Evolutionary conservation across 2,888 invertebrate species (phyloP).

Genomic region (Tuta absoluta): DNA sequence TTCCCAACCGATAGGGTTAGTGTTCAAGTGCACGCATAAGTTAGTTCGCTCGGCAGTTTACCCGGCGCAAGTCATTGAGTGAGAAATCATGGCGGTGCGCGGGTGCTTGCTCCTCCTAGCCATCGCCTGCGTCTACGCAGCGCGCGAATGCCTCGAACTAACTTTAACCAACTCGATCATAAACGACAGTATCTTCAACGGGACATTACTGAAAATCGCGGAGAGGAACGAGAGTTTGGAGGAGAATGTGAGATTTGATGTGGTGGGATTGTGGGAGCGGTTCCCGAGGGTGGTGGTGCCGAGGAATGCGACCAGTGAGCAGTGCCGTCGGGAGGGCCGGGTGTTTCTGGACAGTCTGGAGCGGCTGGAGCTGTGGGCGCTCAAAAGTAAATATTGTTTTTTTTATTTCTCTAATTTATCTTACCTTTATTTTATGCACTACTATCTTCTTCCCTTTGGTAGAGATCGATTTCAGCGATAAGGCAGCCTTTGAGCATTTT

Average conservation of each 20-base stretch:
- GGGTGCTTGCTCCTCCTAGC: constrained; percentile 61
- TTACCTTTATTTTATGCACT: background rate
- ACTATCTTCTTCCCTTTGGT: too few relatives aligned
- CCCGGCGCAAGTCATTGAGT: constrained; percentile 56
- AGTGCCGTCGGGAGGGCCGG: constrained; percentile 70
- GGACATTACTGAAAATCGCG: constrained; percentile 58
- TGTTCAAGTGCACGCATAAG: constrained; percentile 39
- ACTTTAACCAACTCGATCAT: constrained; percentile 60
- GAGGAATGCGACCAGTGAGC: constrained; percentile 69
- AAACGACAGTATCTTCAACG: constrained; percentile 59
- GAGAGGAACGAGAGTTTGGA: constrained; percentile 57
- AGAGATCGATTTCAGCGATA: too few relatives aligned
- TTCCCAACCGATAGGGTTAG: constrained; percentile 33
- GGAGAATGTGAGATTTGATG: constrained; percentile 54
- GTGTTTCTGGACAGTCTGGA: constrained; percentile 64
- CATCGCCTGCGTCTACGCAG: constrained; percentile 46
- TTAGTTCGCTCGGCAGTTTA: constrained; percentile 33
- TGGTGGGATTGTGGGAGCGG: constrained; percentile 65
- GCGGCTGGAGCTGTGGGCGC: constrained; percentile 74
- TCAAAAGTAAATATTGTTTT: constrained; percentile 74
- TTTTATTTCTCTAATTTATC: constrained; percentile 16
- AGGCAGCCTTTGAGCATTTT: too few relatives aligned
- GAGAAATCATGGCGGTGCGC: constrained; percentile 69
- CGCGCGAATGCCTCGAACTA: constrained; percentile 72
- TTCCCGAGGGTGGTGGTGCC: constrained; percentile 74